Base-by-base conservation (phyloP, 2,797 vertebrate genomes). In the Clarias pachynema region DNA sequence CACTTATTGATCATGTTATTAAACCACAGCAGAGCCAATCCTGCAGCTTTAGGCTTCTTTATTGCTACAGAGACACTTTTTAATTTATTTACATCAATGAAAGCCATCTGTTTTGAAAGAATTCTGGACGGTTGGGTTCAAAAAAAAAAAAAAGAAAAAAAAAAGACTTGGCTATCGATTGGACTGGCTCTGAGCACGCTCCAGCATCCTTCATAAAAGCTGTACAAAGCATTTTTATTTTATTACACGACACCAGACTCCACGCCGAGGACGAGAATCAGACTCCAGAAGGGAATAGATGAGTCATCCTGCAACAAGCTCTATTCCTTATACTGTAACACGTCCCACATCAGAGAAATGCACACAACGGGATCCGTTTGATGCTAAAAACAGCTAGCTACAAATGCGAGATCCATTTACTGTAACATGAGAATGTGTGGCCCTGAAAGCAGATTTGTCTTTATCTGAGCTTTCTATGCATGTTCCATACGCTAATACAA, bases 271-370 rank as follows among this genome's bases (percentile, higher is more conserved):
- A 83, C 22, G 5, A 73, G 81, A 81, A 56, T 81, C 59, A 81
- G 81, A 65, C 74, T 86, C 81, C 75, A 86, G 81, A 80, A 83
- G 81, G 75, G 85, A 86, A 83, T 57, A 78, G 75, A 79, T 83
- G 81, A 83, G 85, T 83, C 85, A 86, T 40, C 18, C 59, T 56
- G 59, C 66, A 85, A 69, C 53, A 70, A 85, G 26, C 79, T 75
- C 53, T n/a, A 62, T 26, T 69, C 26, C 70, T 62, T 57, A 16
- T 10, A 29, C 60, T 66, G 69, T 26, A 69, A 37, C 26, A 24
- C 29, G 26, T 68, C 31, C 81, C 15, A 26, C 75, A 79, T 59
- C 44, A 70, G 26, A 24, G 26, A 14, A 20, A 2, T 3, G 5
- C 20, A 22, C 63, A 29, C 62, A 65, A 49, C 53, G 24, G 3